Percentiles rank a stretch among this genome's conserved stretches.
These are phyloP conservation scores for Eilema griseolum DNA, from an alignment of 2,888 invertebrate genomes.

Conservation along the genomic window DNA sequence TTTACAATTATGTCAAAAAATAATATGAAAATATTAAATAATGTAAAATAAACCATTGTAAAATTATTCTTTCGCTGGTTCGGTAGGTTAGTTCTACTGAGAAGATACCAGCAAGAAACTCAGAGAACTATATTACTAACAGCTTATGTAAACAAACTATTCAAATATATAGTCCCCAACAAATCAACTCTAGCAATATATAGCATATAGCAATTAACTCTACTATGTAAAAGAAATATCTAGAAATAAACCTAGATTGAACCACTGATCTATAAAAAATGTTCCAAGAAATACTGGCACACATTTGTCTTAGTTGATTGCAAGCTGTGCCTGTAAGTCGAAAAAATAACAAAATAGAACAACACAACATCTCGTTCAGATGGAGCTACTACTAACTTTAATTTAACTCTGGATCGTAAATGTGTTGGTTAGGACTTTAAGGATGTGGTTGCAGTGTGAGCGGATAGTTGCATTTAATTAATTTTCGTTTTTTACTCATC, in stretches of 20 bases:
- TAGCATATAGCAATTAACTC: background rate
- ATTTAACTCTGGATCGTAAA: background rate
- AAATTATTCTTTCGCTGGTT: too few relatives aligned
- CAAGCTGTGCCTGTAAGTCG: background rate
- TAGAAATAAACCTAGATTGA: background rate
- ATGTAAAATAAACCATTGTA: too few relatives aligned
- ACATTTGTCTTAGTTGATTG: background rate
- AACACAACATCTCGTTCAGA: background rate
- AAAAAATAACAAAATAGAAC: background rate
- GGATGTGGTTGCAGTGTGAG: background rate
- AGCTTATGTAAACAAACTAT: too few relatives aligned
- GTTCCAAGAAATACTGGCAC: background rate
- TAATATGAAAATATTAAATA: too few relatives aligned
- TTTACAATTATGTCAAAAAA: too few relatives aligned
- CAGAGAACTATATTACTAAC: too few relatives aligned
- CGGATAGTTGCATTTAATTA: background rate
- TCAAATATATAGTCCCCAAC: too few relatives aligned
- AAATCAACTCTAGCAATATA: too few relatives aligned
- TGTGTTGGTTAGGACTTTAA: background rate
- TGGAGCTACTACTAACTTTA: constrained; percentile 1
- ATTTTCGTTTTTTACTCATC: background rate
- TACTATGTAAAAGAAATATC: background rate
- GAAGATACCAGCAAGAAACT: too few relatives aligned
- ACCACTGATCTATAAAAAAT: background rate
- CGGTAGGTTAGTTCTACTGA: too few relatives aligned